phyloP scores from a whole-genome alignment of 1,140 invertebrate species.

The Sweltsa coloradensis region DNA sequence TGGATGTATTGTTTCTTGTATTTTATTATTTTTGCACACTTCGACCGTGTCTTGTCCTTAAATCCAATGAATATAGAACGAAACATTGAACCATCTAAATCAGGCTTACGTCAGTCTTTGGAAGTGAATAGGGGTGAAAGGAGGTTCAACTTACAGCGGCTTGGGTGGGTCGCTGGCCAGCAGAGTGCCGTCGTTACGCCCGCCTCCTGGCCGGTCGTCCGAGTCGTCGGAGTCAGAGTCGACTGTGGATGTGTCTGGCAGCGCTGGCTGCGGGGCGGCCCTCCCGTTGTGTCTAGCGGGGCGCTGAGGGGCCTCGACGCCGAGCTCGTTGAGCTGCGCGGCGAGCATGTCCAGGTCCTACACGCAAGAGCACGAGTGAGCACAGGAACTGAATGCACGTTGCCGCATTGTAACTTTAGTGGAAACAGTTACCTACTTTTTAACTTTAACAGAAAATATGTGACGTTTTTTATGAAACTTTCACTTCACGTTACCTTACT shows the following conservation, averaged over 20 bases:
- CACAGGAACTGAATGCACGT: no score
- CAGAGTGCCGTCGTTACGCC: constrained; percentile 86
- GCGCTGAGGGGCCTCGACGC: constrained; percentile 37
- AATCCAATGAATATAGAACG: no score
- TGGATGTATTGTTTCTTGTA: no score
- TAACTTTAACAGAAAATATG: no score
- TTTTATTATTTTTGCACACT: no score
- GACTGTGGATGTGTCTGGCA: constrained; percentile 12
- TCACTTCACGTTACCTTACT: no score
- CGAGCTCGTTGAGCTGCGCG: constrained; percentile 85
- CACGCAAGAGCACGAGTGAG: no score
- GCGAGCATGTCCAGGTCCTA: constrained; percentile 88
- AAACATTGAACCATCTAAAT: neutral
- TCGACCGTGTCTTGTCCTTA: no score
- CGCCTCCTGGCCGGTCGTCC: constrained; percentile 37
- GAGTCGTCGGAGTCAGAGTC: constrained; percentile 33
- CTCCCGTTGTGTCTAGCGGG: constrained; percentile 17
- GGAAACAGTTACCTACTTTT: no score
- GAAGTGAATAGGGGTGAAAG: neutral
- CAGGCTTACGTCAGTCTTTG: neutral
- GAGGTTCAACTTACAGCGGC: constrained; percentile 69
- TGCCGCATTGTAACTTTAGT: no score
- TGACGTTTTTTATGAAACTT: no score
- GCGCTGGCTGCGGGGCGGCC: constrained; percentile 16
- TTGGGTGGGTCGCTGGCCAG: constrained; percentile 92